Evolutionary conservation across 1,140 invertebrate genomes (phyloP).

Genomic region (Zaprionus lachaisei): DNA sequence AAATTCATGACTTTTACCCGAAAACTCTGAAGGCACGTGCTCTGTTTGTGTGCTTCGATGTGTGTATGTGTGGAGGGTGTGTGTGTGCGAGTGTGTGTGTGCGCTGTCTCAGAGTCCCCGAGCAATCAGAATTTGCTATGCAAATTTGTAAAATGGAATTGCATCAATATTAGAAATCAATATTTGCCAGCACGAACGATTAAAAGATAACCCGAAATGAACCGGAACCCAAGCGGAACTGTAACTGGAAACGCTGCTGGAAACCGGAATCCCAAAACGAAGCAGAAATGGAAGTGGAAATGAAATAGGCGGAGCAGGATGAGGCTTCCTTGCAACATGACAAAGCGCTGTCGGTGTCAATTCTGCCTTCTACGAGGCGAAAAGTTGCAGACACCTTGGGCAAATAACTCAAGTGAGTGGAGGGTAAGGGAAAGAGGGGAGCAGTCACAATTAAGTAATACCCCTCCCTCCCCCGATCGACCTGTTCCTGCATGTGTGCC

Average conservation of each 20-base stretch:
- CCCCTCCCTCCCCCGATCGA: constrained; percentile 14
- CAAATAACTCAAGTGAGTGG: background rate
- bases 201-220: constrained; percentile 64
- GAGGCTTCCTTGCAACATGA: constrained; percentile 38
- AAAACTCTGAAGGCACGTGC: constrained; percentile 16
- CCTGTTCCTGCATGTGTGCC: constrained; percentile 8
- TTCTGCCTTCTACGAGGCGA: constrained; percentile 49
- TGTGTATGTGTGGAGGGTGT: background rate
- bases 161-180: constrained; percentile 83
- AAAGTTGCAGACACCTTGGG: constrained; percentile 53
- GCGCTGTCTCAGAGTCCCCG: constrained; percentile 65
- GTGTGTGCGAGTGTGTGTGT: constrained; percentile 11
- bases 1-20: constrained; percentile 33
- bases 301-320: background rate
- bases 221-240: constrained; percentile 12
- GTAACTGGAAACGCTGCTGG: background rate
- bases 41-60: constrained; percentile 2
- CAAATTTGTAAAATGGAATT: constrained; percentile 82
- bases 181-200: constrained; percentile 66
- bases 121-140: constrained; percentile 81
- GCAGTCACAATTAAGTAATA: constrained; percentile 2
- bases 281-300: constrained; percentile 3
- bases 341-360: constrained; percentile 74
- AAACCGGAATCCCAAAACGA: constrained; percentile 6
- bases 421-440: background rate